A percentile compares a stretch with the other conserved stretches of the same genome.
These are phyloP conservation scores for Muraenolepis orangiensis DNA, from an alignment of 2,797 vertebrate genomes.

Conservation along the genomic window DNA sequence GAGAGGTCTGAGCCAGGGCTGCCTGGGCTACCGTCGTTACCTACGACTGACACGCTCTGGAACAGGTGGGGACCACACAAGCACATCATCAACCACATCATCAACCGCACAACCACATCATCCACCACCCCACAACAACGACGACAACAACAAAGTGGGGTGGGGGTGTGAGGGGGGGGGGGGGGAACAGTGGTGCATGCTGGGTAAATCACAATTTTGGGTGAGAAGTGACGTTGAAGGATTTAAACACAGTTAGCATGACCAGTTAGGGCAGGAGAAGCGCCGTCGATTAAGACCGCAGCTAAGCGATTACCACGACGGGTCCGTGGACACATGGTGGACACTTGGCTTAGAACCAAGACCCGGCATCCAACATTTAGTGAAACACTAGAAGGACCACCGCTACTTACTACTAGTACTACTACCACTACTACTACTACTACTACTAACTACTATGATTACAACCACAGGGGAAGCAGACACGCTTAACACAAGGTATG, in stretches of 20 bases:
- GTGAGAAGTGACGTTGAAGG: background rate
- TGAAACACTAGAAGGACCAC: background rate
- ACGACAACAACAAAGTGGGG: background rate
- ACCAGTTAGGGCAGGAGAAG: background rate
- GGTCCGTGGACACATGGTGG: too few relatives aligned
- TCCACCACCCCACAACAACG: conserved; percentile 10
- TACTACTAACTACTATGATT: conserved; percentile 21
- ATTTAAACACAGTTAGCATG: background rate
- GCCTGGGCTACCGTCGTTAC: conserved; percentile 87
- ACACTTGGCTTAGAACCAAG: background rate
- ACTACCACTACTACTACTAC: background rate
- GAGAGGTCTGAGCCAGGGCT: conserved; percentile 86
- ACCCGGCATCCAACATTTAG: background rate
- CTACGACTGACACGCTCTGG: conserved; percentile 93
- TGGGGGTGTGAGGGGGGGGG: background rate
- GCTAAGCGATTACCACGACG: background rate
- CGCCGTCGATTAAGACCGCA: background rate
- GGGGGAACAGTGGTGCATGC: background rate
- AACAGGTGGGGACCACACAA: conserved; percentile 79
- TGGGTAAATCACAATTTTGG: background rate
- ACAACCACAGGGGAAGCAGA: conserved; percentile 16
- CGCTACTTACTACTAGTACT: background rate
- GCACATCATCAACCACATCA: conserved; percentile 40
- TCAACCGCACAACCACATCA: conserved; percentile 42
- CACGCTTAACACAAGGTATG: conserved; percentile 42